Evolutionary conservation across 2,797 vertebrate species (phyloP).

Genomic region (Epinephelus coioides): DNA sequence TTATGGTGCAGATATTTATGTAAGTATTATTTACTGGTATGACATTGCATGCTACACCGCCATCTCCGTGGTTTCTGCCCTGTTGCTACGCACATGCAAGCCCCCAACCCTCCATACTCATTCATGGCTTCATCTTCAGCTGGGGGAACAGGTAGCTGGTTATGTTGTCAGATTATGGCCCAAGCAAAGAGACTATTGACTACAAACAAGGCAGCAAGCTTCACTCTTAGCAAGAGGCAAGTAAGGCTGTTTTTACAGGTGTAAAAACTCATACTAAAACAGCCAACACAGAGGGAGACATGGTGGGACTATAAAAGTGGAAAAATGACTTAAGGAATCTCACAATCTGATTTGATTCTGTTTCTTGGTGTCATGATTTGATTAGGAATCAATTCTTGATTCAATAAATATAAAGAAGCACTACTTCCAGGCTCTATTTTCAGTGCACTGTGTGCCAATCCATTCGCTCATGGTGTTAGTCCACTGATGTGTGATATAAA

Average conservation of each 20-base stretch:
- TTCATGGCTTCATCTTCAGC: constrained; percentile 14
- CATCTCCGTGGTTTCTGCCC: constrained; percentile 54
- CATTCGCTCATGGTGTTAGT: not conserved
- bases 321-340: not conserved
- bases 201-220: not conserved
- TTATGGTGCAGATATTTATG: constrained; percentile 99
- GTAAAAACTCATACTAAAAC: not conserved
- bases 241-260: not conserved
- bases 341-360: not conserved
- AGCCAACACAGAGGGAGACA: not conserved
- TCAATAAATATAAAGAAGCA: not conserved
- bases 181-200: not conserved
- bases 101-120: constrained; percentile 10
- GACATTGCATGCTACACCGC: constrained; percentile 66
- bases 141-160: not conserved
- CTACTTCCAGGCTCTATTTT: not conserved
- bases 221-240: not conserved
- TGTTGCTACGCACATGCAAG: constrained; percentile 45
- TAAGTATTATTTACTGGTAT: constrained; percentile 90
- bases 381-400: constrained; percentile 5
- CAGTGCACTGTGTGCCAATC: not conserved
- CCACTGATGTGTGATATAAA: not conserved
- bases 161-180: not conserved
- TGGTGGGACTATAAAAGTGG: not conserved
- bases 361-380: not conserved